Base-by-base conservation (phyloP, 2,888 invertebrate genomes). In the Drosophila affinis region DNA sequence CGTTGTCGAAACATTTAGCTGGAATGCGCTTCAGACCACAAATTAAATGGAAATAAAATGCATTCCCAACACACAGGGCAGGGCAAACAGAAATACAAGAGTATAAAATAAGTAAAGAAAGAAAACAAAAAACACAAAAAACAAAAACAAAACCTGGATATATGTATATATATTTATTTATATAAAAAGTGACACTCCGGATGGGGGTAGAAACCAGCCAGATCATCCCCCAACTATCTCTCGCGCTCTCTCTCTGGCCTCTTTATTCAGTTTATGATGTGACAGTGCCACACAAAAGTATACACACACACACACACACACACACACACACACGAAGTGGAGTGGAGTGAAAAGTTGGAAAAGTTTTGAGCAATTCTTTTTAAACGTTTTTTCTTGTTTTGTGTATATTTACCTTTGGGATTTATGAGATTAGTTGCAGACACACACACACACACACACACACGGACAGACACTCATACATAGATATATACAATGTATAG, bases 351-450 rank as follows among this genome's bases (percentile, higher is more conserved):
- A 52, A 54, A 45, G 65, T 61, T 54, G 59, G 62, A 59, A 56
- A 72, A 86, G 68, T 77, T 83, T 75, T 75, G 71, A 78, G 78
- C 73, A 80, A 78, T 86, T 82, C 81, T 86, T 87, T 83, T 83
- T 78, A 82, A 82, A 78, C 78, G 81, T 80, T 82, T 67, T 75
- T 75, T 62, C 78, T 71, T 77, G 75, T 77, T 86, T 83, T 83
- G 73, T 75, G 75, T 83, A 70, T 87, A 72, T 87, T 83, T 87
- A 87, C 83, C 87, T 87, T 87, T 84, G 84, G 81, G 83, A 83
- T 83, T 83, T 87, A 84, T 87, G 84, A 84, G 87, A 83, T 83
- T 87, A 83, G 80, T 76, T 82, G 62, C 83, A 77, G 72, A 76
- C 72, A 61, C 63, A 63, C 65, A 60, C 67, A 56, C 51, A 65